These are phyloP conservation scores for Hirundo rustica DNA, from an alignment of 2,797 vertebrate genomes.

Conservation along the genomic window DNA sequence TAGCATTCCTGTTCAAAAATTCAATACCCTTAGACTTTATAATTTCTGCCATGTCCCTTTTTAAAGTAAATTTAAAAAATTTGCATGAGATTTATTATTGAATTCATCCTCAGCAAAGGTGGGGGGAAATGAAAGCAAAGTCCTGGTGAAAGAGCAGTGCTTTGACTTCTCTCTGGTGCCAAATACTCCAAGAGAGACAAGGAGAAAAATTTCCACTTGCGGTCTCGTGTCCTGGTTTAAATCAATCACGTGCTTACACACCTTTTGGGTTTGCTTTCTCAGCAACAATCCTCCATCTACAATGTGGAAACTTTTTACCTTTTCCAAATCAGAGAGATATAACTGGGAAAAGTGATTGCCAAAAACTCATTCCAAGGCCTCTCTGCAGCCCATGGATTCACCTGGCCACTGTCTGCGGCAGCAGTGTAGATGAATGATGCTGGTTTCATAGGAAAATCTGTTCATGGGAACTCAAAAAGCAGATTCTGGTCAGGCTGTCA, in stretches of 20 bases:
- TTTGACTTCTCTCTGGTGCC: not conserved
- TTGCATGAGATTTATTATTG: not conserved
- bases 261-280: not conserved
- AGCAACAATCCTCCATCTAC: not conserved
- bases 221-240: not conserved
- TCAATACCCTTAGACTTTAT: not conserved
- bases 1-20: not conserved
- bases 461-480: not conserved
- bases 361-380: not conserved
- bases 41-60: not conserved
- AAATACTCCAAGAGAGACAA: not conserved
- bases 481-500: not conserved
- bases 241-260: rapidly evolving
- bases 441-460: not conserved
- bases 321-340: not conserved
- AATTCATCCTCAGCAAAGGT: not conserved
- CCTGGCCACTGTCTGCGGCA: not conserved
- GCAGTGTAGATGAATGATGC: not conserved
- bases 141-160: not conserved
- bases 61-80: not conserved
- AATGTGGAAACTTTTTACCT: not conserved
- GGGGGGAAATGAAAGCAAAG: not conserved
- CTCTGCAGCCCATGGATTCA: not conserved
- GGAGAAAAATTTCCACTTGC: not conserved
- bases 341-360: rapidly evolving